A percentile compares a stretch with the other conserved stretches of the same genome.
Evolutionary conservation across 1,140 invertebrate species (phyloP).

Genomic region (Eurosta solidaginis): DNA sequence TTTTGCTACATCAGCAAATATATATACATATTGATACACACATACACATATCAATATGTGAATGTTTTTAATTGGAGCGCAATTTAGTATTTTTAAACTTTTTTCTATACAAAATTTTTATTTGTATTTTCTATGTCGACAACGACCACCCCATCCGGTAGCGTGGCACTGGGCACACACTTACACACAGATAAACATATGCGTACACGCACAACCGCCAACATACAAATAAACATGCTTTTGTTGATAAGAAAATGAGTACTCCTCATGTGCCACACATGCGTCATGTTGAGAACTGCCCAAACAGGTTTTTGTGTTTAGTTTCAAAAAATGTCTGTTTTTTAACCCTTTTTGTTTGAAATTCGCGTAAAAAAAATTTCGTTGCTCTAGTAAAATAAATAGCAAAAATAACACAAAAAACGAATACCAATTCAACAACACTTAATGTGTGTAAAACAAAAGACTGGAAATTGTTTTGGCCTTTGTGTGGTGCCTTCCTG

Average conservation of each 20-base stretch:
- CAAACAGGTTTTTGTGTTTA: slow-evolving; percentile 32
- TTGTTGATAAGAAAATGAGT: not conserved
- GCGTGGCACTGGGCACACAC: slow-evolving; percentile 2
- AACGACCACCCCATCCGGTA: slow-evolving; percentile 15
- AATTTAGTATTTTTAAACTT: not conserved
- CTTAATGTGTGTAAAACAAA: slow-evolving; percentile 3
- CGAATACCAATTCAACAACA: slow-evolving; percentile 3
- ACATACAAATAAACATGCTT: not conserved
- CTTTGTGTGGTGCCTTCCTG: not conserved
- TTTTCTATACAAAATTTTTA: slow-evolving; percentile 31
- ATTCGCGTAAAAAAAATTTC: slow-evolving; percentile 35
- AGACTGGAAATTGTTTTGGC: slow-evolving; percentile 34
- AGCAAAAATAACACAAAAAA: slow-evolving; percentile 14
- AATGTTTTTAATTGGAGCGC: not conserved
- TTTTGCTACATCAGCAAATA: not conserved
- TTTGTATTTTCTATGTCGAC: slow-evolving; percentile 28
- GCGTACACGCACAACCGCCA: not conserved
- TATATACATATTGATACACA: no score
- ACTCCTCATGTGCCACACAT: not conserved
- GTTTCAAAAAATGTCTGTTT: not conserved
- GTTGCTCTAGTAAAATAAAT: not conserved
- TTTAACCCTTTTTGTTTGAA: slow-evolving; percentile 35
- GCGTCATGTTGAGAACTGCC: slow-evolving; percentile 27
- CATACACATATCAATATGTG: not conserved
- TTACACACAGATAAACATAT: no score